These are phyloP conservation scores for Gonatopus flavifemur DNA, from an alignment of 1,140 invertebrate species.

Conservation along the genomic window DNA sequence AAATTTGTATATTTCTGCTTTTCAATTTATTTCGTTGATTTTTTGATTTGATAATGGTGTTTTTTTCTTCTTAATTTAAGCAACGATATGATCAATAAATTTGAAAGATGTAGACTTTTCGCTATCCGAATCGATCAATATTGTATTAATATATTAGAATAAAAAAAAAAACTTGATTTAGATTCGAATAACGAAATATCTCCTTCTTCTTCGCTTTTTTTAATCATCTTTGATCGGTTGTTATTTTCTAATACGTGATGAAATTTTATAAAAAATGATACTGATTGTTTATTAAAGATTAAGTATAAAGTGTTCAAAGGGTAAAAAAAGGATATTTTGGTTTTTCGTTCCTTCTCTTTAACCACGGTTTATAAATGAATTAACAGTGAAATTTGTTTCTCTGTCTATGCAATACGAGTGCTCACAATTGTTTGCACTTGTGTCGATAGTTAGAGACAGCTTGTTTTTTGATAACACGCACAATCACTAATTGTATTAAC, in stretches of 20 bases:
- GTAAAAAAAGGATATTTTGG: background rate
- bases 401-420: background rate
- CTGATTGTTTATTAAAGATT: too few relatives aligned
- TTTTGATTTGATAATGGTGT: background rate
- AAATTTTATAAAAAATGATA: too few relatives aligned
- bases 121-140: too few relatives aligned
- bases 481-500: constrained; percentile 47
- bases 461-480: constrained; percentile 49
- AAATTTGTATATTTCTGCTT: constrained; percentile 6
- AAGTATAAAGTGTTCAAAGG: too few relatives aligned
- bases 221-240: too few relatives aligned
- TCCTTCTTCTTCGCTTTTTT: too few relatives aligned
- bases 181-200: too few relatives aligned
- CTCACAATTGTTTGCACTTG: too few relatives aligned
- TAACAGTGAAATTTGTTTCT: background rate
- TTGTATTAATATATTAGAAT: background rate
- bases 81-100: too few relatives aligned
- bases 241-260: too few relatives aligned
- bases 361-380: background rate
- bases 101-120: too few relatives aligned
- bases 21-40: background rate
- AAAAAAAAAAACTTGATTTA: background rate
- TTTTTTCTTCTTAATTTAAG: background rate
- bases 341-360: background rate
- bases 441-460: constrained; percentile 17